These are phyloP conservation scores for Riptortus pedestris DNA, from an alignment of 1,140 invertebrate species.

Conservation along the genomic window DNA sequence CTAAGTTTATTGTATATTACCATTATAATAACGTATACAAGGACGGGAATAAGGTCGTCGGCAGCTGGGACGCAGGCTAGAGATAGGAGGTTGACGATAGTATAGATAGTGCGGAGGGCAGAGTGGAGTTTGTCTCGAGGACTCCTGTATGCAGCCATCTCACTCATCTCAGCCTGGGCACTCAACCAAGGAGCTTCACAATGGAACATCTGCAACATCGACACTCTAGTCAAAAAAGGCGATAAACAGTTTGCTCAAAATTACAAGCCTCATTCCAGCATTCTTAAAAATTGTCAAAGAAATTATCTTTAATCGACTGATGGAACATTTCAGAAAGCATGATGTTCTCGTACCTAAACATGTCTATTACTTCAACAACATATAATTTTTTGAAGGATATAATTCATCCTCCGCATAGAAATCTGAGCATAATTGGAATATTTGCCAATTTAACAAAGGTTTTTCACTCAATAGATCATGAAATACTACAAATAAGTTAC, in stretches of 20 bases:
- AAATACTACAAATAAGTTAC: too few species aligned
- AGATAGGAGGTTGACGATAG: conserved; percentile 85
- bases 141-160: conserved; percentile 88
- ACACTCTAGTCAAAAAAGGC: background rate
- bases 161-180: conserved; percentile 83
- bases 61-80: conserved; percentile 84
- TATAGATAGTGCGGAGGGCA: conserved; percentile 75
- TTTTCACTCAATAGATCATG: too few species aligned
- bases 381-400: too few species aligned
- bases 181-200: conserved; percentile 95
- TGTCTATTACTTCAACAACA: too few species aligned
- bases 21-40: conserved; percentile 94
- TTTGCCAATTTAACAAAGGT: too few species aligned
- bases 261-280: background rate
- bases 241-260: background rate
- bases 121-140: conserved; percentile 88
- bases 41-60: conserved; percentile 91
- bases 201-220: conserved; percentile 50
- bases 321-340: too few species aligned
- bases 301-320: too few species aligned
- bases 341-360: too few species aligned
- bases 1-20: too few species aligned
- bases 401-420: too few species aligned
- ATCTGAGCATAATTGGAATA: too few species aligned
- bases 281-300: too few species aligned